phyloP scores from a whole-genome alignment of 2,113 vertebrate species.

The Hipposideros armiger region DNA sequence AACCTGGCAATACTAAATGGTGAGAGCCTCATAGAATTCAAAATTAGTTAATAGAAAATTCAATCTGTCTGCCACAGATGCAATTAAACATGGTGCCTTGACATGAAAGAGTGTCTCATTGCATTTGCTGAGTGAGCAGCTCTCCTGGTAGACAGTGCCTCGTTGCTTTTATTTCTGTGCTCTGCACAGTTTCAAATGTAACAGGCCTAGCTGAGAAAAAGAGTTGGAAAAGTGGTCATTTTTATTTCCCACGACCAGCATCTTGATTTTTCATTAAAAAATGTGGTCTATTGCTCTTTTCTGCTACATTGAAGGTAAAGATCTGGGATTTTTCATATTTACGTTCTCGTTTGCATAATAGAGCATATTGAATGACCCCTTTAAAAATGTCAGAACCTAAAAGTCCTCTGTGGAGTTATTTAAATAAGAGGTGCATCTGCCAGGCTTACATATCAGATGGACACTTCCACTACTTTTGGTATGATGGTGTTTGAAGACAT shows the following conservation, averaged over 20 bases:
- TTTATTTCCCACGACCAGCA: neutral
- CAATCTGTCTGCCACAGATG: slow-evolving; percentile 12
- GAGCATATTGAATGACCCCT: neutral
- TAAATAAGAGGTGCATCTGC: neutral
- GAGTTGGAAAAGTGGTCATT: neutral
- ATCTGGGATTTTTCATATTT: neutral
- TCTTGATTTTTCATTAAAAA: neutral
- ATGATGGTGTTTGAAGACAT: neutral
- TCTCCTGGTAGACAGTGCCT: neutral
- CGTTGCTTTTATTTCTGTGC: neutral
- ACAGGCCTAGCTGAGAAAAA: neutral
- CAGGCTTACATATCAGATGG: accelerated
- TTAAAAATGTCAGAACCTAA: neutral
- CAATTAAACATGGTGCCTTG: slow-evolving; percentile 35
- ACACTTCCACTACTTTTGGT: neutral
- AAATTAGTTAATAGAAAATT: slow-evolving; percentile 61
- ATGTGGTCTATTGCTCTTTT: neutral
- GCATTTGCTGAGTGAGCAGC: slow-evolving; percentile 7
- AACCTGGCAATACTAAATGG: slow-evolving; percentile 61
- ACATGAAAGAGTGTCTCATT: slow-evolving; percentile 30
- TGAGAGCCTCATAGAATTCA: slow-evolving; percentile 57
- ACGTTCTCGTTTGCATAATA: neutral
- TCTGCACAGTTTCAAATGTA: neutral
- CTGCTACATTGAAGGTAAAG: neutral
- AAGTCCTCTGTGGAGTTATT: neutral